phyloP scores from a whole-genome alignment of 2,797 vertebrate genomes.

The Diceros bicornis region DNA sequence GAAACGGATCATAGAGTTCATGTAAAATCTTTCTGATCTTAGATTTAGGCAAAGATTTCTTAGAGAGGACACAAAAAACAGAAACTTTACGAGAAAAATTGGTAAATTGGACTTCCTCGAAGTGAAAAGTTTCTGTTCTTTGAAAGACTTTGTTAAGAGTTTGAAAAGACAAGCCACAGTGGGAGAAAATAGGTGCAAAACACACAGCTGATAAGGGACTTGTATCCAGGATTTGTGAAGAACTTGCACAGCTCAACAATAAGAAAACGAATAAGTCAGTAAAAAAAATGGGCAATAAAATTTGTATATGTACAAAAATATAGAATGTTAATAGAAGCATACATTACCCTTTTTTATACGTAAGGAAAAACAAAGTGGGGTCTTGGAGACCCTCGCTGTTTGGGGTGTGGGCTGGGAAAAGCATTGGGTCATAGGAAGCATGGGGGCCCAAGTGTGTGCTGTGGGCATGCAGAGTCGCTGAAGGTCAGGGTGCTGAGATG shows the following conservation, averaged over 20 bases:
- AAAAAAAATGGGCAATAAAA: neutral
- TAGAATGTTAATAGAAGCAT: neutral
- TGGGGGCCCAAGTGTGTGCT: accelerated
- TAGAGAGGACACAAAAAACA: neutral
- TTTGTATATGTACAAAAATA: neutral
- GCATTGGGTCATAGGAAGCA: neutral
- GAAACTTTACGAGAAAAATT: neutral
- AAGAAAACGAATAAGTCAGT: neutral
- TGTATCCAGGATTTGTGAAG: neutral
- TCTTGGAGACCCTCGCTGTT: neutral
- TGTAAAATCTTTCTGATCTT: neutral
- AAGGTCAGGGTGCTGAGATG: neutral
- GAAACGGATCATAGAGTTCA: neutral
- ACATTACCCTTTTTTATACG: neutral
- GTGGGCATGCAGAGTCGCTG: neutral
- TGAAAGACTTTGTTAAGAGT: neutral
- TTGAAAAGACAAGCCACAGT: neutral
- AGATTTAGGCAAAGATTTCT: conserved; percentile 16
- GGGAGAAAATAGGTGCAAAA: neutral
- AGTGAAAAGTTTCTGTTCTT: neutral
- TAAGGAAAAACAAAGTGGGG: neutral
- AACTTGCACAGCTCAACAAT: neutral
- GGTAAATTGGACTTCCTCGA: neutral
- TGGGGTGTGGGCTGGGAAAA: neutral
- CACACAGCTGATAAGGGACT: neutral